Conservation (phyloP, 2,797 vertebrate species). For the Benthosema pterotum region DNA sequence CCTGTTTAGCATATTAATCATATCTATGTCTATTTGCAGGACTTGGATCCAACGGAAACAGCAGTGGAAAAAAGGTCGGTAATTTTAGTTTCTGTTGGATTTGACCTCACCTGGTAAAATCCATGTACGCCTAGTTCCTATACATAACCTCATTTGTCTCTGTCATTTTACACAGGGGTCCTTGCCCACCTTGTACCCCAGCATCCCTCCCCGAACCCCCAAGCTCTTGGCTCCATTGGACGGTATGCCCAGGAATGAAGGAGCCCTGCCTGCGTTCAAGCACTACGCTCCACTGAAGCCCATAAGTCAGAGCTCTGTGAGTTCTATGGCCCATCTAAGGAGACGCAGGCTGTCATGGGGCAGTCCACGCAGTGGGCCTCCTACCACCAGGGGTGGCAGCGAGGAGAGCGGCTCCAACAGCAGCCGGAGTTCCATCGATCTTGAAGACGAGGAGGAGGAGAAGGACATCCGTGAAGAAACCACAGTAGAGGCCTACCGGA, state of each 20-base stretch:
- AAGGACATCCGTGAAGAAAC: background rate
- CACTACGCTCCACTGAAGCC: conserved; percentile 61
- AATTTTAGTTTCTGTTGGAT: conserved; percentile 3
- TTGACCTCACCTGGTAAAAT: background rate
- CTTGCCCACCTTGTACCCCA: conserved; percentile 32
- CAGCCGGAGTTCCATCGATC: conserved; percentile 69
- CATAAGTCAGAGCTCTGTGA: conserved; percentile 52
- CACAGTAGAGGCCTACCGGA: conserved; percentile 12
- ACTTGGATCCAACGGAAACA: conserved; percentile 47
- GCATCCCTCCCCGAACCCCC: conserved; percentile 48
- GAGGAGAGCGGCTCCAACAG: conserved; percentile 73
- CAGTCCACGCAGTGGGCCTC: conserved; percentile 17
- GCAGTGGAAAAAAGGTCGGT: conserved; percentile 60
- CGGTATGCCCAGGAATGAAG: conserved; percentile 31
- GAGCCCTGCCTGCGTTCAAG: conserved; percentile 40
- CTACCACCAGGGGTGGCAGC: conserved; percentile 54
- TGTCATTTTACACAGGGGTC: conserved; percentile 38
- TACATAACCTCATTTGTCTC: background rate
- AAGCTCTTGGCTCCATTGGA: conserved; percentile 73
- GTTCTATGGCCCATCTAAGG: conserved; percentile 41
- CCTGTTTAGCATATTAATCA: background rate
- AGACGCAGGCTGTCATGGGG: conserved; percentile 44
- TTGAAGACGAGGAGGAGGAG: conserved; percentile 54
- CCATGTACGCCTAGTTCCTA: background rate
- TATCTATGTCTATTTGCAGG: conserved; percentile 58